Percentiles rank a stretch among this genome's conserved stretches.
Conservation (phyloP, 2,888 invertebrate species). For the Scrobipalpa atriplicella region DNA sequence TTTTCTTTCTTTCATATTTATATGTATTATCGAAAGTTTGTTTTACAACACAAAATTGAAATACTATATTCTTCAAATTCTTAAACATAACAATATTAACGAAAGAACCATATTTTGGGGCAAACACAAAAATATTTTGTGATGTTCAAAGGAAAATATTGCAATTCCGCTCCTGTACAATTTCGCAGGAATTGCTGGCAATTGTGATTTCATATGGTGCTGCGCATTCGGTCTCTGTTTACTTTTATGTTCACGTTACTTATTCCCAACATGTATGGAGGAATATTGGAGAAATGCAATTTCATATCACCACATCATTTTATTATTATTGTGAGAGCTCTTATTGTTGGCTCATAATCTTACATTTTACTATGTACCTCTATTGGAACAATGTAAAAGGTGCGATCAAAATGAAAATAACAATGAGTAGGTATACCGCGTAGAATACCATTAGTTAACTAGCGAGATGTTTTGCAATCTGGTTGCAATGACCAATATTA, state of each 20-base stretch:
- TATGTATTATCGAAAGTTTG: too few species aligned
- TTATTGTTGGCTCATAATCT: neutral
- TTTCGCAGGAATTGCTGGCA: conserved; percentile 47
- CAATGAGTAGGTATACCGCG: too few species aligned
- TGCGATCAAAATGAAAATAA: too few species aligned
- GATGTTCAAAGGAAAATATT: conserved; percentile 63
- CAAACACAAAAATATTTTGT: conserved; percentile 51
- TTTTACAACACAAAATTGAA: too few species aligned
- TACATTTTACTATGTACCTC: neutral
- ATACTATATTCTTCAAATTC: neutral
- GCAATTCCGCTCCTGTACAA: conserved; percentile 52
- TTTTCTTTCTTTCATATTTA: too few species aligned
- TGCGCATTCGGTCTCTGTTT: conserved; percentile 46
- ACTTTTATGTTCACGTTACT: conserved; percentile 23
- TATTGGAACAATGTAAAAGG: too few species aligned
- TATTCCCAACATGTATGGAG: conserved; percentile 8
- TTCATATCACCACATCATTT: neutral
- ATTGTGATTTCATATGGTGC: conserved; percentile 51
- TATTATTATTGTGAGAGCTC: neutral
- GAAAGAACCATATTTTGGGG: neutral
- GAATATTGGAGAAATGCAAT: conserved; percentile 13
- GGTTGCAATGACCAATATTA: too few species aligned
- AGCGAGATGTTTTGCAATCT: too few species aligned
- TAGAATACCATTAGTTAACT: too few species aligned
- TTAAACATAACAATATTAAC: neutral